Percentiles rank a stretch among this genome's conserved stretches.
These are phyloP conservation scores for Dasysyrphus tricinctus DNA, from an alignment of 2,888 invertebrate genomes.

Conservation along the genomic window DNA sequence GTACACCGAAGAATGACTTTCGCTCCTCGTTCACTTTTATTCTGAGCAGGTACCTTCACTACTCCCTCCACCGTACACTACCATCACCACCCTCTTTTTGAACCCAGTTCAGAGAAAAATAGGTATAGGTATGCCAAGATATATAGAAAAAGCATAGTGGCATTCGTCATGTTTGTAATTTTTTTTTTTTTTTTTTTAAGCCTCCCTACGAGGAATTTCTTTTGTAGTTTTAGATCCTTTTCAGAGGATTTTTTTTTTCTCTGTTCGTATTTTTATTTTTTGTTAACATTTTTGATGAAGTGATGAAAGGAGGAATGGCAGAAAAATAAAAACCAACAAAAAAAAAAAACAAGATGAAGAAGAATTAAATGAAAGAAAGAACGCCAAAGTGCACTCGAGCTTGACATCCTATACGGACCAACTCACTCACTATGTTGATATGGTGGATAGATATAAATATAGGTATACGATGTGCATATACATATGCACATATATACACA, in stretches of 20 bases:
- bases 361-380: constrained; percentile 24
- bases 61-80: neutral
- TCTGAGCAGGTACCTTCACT: constrained; percentile 4
- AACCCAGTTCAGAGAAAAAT: constrained; percentile 4
- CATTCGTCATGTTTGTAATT: constrained; percentile 58
- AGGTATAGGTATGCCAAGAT: constrained; percentile 18
- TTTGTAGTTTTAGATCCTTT: constrained; percentile 74
- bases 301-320: constrained; percentile 25
- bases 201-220: constrained; percentile 65
- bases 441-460: neutral
- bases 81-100: constrained; percentile 11
- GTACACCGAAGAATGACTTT: constrained; percentile 64
- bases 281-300: constrained; percentile 39
- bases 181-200: constrained; percentile 15
- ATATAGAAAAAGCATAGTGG: constrained; percentile 40
- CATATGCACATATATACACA: neutral
- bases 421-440: constrained; percentile 46
- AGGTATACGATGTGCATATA: neutral
- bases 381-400: constrained; percentile 73
- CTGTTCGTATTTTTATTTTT: neutral
- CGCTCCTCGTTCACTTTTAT: constrained; percentile 57
- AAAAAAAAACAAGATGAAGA: neutral
- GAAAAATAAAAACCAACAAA: neutral
- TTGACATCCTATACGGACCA: constrained; percentile 58
- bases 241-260: constrained; percentile 35